Base-by-base conservation (phyloP, 2,113 vertebrate genomes). In the Elachura formosa region DNA sequence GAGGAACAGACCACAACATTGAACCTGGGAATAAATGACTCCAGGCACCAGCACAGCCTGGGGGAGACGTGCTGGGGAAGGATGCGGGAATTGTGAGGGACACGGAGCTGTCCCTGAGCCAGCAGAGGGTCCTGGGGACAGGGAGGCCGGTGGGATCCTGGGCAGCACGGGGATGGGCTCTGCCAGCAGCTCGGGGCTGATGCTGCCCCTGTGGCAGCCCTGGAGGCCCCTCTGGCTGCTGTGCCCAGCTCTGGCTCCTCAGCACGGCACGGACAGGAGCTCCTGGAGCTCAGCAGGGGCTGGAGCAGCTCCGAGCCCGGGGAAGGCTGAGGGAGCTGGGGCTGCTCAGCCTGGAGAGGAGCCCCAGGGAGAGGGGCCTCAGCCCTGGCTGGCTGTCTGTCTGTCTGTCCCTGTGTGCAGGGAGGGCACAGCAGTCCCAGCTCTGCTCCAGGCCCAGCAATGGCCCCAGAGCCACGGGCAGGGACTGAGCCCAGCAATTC, bases 151-250 rank as follows among this genome's bases (percentile, higher is more conserved):
- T n/a, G n/a, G n/a, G n/a, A n/a, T 8, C 38, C 34, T 28, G 45
- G 17, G 24, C 6, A 1, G 0, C 17, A 7, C 1, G 0, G 7
- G 58, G 76, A 24, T 21, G 59, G 21, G 68, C n/a, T 14, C 2
- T 67, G 4, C 9, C 59, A 45, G 66, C 19, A 52, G 52, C 31
- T 6, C 43, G 64, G 76, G 58, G 34, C 2, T 11, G 58, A 20
- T 11, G 8, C 58, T 64, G 58, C 26, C 67, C 84, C 64, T 62
- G 2, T 54, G 56, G 55, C 74, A 71, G 55, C 74, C 55, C 56
- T 55, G 84, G 6, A 1, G 56, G 20, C 74, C 18, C 55, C 75
- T 71, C 84, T 87, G 84, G 19, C 11, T 25, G 72, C 62, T 34
- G 61, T 24, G 71, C 0, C 34, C 64, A 55, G 48, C n/a, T 34